Evolutionary conservation across 2,113 vertebrate species (phyloP).

Genomic region (Illadopsis cleaveri): DNA sequence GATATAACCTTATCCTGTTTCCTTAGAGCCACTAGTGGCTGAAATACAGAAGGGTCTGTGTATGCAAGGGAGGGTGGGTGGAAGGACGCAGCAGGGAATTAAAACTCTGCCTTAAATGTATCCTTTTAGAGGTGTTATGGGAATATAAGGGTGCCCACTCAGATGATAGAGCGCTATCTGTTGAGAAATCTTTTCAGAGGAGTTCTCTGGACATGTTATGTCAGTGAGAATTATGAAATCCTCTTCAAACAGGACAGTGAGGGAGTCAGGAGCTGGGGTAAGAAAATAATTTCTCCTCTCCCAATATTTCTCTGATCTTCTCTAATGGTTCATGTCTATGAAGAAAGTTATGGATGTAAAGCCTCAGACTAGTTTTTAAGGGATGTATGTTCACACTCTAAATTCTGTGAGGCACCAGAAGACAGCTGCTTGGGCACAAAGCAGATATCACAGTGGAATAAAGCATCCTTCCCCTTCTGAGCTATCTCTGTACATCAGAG

Average conservation of each 20-base stretch:
- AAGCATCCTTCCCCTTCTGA: not conserved
- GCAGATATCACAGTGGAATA: not conserved
- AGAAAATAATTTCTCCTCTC: not conserved
- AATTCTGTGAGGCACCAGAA: not conserved
- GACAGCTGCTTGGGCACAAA: not conserved
- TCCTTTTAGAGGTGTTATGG: not conserved
- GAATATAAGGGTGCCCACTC: not conserved
- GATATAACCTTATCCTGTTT: not conserved
- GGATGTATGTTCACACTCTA: not conserved
- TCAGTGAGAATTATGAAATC: not conserved
- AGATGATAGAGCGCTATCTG: rapidly evolving
- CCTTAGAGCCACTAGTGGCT: not conserved
- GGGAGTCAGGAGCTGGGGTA: not conserved
- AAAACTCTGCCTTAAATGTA: not conserved
- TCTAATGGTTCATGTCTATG: not conserved
- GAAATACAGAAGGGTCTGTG: not conserved
- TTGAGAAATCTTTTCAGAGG: not conserved
- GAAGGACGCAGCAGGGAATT: not conserved
- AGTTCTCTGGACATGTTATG: not conserved
- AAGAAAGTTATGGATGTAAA: not conserved
- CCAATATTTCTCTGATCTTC: not conserved
- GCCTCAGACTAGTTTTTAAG: not conserved
- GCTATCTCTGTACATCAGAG: not conserved
- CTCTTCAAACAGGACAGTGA: not conserved
- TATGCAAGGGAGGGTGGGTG: not conserved